Evolutionary conservation across 2,888 invertebrate species (phyloP).

Genomic region (Rhyacophila evoluta): DNA sequence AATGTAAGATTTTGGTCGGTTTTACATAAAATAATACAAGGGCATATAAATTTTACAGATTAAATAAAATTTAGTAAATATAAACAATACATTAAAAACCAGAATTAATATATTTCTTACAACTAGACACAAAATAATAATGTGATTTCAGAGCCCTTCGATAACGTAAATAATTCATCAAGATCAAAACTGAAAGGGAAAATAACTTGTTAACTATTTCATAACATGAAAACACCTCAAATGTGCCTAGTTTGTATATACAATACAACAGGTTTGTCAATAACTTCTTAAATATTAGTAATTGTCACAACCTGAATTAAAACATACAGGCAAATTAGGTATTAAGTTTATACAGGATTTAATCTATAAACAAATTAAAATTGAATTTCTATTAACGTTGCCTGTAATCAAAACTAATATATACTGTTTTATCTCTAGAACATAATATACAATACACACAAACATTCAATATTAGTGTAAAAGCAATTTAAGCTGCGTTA

Average conservation of each 20-base stretch:
- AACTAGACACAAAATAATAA: neutral
- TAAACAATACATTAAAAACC: neutral
- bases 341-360: neutral
- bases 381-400: neutral
- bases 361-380: neutral
- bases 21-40: constrained; percentile 25
- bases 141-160: no score
- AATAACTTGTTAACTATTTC: neutral
- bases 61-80: neutral
- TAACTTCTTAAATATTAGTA: constrained; percentile 2
- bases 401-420: no score
- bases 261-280: constrained; percentile 4
- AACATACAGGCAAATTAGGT: neutral
- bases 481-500: no score
- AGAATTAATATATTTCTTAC: neutral
- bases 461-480: no score
- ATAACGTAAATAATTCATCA: neutral
- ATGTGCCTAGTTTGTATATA: neutral
- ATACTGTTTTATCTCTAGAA: no score
- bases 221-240: neutral
- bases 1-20: constrained; percentile 31
- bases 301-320: neutral
- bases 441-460: no score
- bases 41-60: neutral
- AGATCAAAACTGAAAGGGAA: neutral